Percentiles rank a stretch among this genome's conserved stretches.
phyloP scores from a whole-genome alignment of 2,113 vertebrate genomes.

The Hemichromis elongatus region DNA sequence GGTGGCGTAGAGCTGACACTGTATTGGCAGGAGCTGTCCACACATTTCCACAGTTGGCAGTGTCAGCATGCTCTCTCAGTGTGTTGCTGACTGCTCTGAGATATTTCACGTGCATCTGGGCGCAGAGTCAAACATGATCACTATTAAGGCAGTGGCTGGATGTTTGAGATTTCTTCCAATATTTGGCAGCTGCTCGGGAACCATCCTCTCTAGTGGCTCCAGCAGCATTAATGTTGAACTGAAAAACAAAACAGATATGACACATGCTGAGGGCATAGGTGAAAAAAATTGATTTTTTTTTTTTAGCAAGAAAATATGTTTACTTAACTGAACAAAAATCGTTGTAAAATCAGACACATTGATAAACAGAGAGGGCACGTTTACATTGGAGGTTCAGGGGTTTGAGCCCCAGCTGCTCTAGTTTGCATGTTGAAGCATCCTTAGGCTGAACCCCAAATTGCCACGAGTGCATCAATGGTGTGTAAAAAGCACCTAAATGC shows the following conservation, averaged over 20 bases:
- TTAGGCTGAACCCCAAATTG: not conserved
- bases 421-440: not conserved
- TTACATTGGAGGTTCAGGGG: not conserved
- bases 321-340: not conserved
- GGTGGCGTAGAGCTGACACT: not conserved
- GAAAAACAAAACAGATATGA: not conserved
- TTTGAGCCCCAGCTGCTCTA: not conserved
- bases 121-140: not conserved
- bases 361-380: not conserved
- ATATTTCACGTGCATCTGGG: slow-evolving; percentile 8
- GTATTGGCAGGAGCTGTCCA: not conserved
- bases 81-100: not conserved
- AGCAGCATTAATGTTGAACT: not conserved
- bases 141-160: not conserved
- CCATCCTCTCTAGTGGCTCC: not conserved
- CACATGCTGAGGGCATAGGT: not conserved
- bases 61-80: not conserved
- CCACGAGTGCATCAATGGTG: not conserved
- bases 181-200: not conserved
- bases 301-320: not conserved
- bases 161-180: slow-evolving; percentile 13
- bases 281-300: not conserved
- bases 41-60: not conserved
- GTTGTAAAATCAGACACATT: not conserved
- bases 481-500: not conserved